Conservation (phyloP, 1,140 invertebrate genomes). For the Triops longicaudatus region DNA sequence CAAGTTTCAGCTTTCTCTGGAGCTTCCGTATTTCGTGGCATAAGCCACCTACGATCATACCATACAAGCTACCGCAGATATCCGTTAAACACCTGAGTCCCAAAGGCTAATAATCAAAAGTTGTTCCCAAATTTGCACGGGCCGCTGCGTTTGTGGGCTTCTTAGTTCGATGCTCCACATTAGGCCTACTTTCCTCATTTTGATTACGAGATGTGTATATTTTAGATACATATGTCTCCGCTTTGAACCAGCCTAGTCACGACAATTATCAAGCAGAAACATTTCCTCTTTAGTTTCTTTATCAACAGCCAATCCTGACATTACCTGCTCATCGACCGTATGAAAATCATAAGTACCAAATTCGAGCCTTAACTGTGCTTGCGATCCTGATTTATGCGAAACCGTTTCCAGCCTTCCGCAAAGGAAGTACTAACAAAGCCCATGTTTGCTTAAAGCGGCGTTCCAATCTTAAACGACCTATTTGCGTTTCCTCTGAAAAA, state of each 20-base stretch:
- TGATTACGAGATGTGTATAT: not conserved
- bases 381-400: not conserved
- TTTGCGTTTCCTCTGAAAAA: not conserved
- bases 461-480: not conserved
- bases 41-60: not conserved
- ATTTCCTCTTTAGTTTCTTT: not conserved
- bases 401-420: not conserved
- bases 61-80: not conserved
- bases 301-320: not conserved
- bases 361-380: not conserved
- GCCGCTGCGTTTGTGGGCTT: not conserved
- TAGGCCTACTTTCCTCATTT: not conserved
- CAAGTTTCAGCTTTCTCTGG: not conserved
- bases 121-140: not conserved
- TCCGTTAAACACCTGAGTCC: not conserved
- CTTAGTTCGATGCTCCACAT: not conserved
- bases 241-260: not conserved
- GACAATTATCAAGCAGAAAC: not conserved
- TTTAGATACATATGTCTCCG: not conserved
- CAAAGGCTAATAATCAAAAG: not conserved
- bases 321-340: not conserved
- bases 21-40: not conserved
- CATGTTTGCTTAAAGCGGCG: not conserved
- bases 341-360: not conserved
- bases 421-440: not conserved